phyloP scores from a whole-genome alignment of 2,888 invertebrate species.

The Eumacrocentrus americanus region DNA sequence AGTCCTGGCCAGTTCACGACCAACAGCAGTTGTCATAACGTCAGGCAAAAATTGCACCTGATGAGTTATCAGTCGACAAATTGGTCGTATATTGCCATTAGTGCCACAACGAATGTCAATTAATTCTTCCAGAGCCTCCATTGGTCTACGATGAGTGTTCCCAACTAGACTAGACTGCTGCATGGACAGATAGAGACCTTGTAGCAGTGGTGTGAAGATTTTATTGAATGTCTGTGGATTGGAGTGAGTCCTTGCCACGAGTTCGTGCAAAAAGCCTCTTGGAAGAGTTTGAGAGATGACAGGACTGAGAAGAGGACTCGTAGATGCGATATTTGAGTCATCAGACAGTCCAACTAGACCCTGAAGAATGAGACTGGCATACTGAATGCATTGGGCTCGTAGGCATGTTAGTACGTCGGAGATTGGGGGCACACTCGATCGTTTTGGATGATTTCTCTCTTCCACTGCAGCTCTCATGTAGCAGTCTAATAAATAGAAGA shows the following conservation, averaged over 20 bases:
- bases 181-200: slow-evolving; percentile 73
- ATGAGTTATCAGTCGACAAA: slow-evolving; percentile 72
- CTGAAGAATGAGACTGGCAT: slow-evolving; percentile 67
- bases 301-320: slow-evolving; percentile 70
- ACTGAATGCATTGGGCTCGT: slow-evolving; percentile 68
- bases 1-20: slow-evolving; percentile 84
- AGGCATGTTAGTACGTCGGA: slow-evolving; percentile 69
- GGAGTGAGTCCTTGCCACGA: slow-evolving; percentile 69
- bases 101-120: slow-evolving; percentile 78
- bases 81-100: slow-evolving; percentile 73
- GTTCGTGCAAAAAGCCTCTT: slow-evolving; percentile 74
- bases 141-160: slow-evolving; percentile 71
- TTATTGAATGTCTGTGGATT: slow-evolving; percentile 67
- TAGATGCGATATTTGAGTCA: slow-evolving; percentile 36
- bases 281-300: slow-evolving; percentile 75
- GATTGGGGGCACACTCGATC: slow-evolving; percentile 75
- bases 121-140: slow-evolving; percentile 78
- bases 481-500: slow-evolving; percentile 67
- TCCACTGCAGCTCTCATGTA: slow-evolving; percentile 77
- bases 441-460: slow-evolving; percentile 77
- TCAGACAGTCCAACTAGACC: slow-evolving; percentile 59
- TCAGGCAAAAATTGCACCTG: slow-evolving; percentile 78
- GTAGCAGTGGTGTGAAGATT: slow-evolving; percentile 73
- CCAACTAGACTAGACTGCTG: slow-evolving; percentile 73
- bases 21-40: slow-evolving; percentile 75